phyloP scores from a whole-genome alignment of 2,888 invertebrate genomes.

The Dryocosmus kuriphilus region DNA sequence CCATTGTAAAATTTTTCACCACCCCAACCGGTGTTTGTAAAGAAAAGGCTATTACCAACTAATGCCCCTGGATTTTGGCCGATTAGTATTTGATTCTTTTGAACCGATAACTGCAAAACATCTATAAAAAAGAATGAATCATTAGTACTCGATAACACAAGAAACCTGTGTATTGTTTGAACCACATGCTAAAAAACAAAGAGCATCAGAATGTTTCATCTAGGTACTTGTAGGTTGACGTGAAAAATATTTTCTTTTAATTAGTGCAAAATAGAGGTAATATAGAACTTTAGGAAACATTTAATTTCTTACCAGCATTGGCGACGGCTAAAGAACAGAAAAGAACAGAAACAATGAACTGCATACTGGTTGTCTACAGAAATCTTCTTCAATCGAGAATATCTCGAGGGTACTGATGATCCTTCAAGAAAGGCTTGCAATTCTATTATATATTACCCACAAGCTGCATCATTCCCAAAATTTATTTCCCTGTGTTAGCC shows the following conservation, averaged over 20 bases:
- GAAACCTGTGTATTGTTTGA: too few species aligned
- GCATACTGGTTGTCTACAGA: not conserved
- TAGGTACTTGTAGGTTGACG: too few species aligned
- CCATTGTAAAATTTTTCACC: not conserved
- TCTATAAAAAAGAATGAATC: not conserved
- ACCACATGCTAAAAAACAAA: too few species aligned
- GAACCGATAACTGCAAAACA: not conserved
- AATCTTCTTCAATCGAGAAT: not conserved
- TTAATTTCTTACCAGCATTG: not conserved
- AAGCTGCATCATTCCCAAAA: not conserved
- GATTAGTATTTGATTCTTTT: not conserved
- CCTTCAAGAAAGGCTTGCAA: not conserved
- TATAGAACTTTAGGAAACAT: not conserved
- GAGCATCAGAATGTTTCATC: too few species aligned
- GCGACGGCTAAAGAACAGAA: not conserved
- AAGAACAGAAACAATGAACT: not conserved
- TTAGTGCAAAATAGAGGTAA: too few species aligned
- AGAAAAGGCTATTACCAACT: not conserved
- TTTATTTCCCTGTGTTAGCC: not conserved
- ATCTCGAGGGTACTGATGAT: not conserved
- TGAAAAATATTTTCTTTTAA: too few species aligned
- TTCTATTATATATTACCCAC: not conserved
- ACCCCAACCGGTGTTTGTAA: not conserved
- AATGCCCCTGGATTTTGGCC: not conserved
- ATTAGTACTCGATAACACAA: too few species aligned